Conservation (phyloP, 2,797 vertebrate genomes). For the Dendrocincla tyrannina region DNA sequence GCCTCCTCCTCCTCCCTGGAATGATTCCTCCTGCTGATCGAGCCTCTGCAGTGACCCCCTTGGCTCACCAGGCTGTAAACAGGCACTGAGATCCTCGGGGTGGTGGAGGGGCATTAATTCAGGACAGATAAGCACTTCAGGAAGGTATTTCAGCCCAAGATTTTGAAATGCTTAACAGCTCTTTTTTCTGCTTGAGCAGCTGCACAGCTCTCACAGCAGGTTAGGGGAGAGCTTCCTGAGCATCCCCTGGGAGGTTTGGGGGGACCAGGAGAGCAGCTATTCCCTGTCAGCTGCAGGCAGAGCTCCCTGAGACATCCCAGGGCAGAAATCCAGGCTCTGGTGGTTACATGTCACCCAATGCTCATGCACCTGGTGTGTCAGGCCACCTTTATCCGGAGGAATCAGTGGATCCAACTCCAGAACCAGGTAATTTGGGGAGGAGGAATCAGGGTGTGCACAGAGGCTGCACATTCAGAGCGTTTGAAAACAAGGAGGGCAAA, state of each 20-base stretch:
- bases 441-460: rapidly evolving
- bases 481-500: not conserved
- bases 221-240: rapidly evolving
- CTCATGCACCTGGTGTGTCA: rapidly evolving
- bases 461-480: rapidly evolving
- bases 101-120: not conserved
- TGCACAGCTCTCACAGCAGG: not conserved
- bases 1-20: not conserved
- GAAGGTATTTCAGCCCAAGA: not conserved
- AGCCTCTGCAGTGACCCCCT: not conserved
- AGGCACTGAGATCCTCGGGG: rapidly evolving
- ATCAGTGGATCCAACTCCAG: rapidly evolving
- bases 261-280: rapidly evolving
- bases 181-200: rapidly evolving
- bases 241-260: rapidly evolving
- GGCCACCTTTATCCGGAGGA: rapidly evolving
- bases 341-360: rapidly evolving
- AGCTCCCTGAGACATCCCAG: rapidly evolving
- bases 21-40: not conserved
- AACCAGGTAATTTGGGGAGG: rapidly evolving
- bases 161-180: not conserved
- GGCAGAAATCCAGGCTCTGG: not conserved
- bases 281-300: not conserved
- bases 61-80: not conserved
- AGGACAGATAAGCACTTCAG: not conserved